phyloP scores from a whole-genome alignment of 2,797 vertebrate genomes.

The Carcharodon carcharias region DNA sequence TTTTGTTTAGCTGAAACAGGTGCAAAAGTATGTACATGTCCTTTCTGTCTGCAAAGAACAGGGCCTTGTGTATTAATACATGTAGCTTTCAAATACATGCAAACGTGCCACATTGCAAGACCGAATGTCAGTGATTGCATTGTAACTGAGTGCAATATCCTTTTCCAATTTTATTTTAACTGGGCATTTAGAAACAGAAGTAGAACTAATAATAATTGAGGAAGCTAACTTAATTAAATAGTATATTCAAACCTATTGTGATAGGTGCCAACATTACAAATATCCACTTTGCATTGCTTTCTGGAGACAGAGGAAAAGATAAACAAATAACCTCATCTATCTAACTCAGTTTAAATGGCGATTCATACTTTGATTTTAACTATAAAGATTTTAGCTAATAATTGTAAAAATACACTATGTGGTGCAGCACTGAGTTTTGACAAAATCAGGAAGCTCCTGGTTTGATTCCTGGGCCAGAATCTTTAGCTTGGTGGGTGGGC shows the following conservation, averaged over 20 bases:
- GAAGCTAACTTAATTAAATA: neutral
- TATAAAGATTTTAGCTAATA: neutral
- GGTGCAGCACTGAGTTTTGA: neutral
- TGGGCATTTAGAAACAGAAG: neutral
- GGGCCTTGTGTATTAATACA: no score
- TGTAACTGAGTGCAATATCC: neutral
- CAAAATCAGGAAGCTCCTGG: neutral
- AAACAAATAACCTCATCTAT: neutral
- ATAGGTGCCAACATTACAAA: neutral
- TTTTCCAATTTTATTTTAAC: neutral
- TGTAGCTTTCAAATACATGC: no score
- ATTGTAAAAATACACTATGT: neutral
- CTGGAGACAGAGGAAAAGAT: neutral
- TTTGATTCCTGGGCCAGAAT: neutral
- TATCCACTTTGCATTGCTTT: neutral
- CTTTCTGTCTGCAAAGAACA: no score
- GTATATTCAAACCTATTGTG: neutral
- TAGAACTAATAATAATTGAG: neutral
- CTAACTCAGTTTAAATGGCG: neutral
- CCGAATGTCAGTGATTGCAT: no score
- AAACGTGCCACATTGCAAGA: no score
- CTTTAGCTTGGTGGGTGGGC: no score
- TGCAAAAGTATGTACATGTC: no score
- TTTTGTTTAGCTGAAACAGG: no score
- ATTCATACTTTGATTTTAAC: neutral